Base-by-base conservation (phyloP, 2,888 invertebrate species). In the Pocota personata region DNA sequence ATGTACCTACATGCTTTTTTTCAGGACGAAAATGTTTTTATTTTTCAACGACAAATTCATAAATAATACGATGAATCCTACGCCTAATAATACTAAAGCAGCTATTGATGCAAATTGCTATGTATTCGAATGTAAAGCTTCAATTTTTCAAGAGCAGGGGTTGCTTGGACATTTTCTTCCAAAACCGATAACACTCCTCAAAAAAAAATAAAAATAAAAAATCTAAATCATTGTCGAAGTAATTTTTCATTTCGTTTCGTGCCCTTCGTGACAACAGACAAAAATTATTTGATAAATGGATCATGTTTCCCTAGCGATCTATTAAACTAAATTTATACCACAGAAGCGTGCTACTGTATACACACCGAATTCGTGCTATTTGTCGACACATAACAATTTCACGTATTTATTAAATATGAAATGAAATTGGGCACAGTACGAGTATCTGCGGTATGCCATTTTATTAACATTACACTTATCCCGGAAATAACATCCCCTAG, bases 261-360 rank as follows among this genome's bases (percentile, higher is more conserved):
- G 24, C 8, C 10, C 43, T 27, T 57, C 57, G 21, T 57, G 32
- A 57, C 30, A 57, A 19, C 5, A 14, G 57, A 35, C 4, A 3
- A 14, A 27, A 52, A 14, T 2, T 52, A 14, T 57, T 71, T 57
- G 46, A 14, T 32, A 30, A 60, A 50, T 60, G 72, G 37, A 37
- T 72, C 60, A 48, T 60, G 60, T 35, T 27, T 24, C 64, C 12
- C 50, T 12, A 12, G 19, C 19, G 35, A 21, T 37, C 10, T 58
- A 35, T 37, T 58, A 35, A 16, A 32, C 10, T 12, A 21, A 58
- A 58, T 58, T 58, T 58, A 58, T 37, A 0, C 5, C 35, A n/a
- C 2, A 32, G 1, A 1, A 19, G n/a, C 57, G 57, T 58, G 57
- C n/a, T 12, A 3, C 10, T 6, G 30, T 52, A 30, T 7, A 14